phyloP scores from a whole-genome alignment of 2,113 vertebrate species.

The Austrofundulus limnaeus region DNA sequence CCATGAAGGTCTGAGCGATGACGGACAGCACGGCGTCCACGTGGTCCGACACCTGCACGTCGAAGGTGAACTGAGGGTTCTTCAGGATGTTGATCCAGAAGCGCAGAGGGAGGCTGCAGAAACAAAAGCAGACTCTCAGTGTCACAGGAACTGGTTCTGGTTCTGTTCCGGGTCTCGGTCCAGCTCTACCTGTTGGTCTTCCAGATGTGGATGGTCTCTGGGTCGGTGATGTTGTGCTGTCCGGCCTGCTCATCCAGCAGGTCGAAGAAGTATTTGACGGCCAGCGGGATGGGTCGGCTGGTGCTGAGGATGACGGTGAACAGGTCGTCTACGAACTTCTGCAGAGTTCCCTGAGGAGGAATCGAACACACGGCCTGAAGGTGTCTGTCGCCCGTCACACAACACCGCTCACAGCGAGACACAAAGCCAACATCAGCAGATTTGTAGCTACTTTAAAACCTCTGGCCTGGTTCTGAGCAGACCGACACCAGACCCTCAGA shows the following conservation, averaged over 20 bases:
- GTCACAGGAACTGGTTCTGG: neutral
- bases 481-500: no score
- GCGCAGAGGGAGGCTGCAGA: slow-evolving; percentile 87
- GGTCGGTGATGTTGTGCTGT: slow-evolving; percentile 88
- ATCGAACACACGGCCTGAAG: neutral
- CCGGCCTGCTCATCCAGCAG: slow-evolving; percentile 92
- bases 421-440: no score
- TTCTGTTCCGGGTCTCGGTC: neutral
- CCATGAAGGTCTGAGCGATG: slow-evolving; percentile 98
- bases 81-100: slow-evolving; percentile 99
- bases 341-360: slow-evolving; percentile 87
- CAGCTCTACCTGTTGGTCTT: slow-evolving; percentile 93
- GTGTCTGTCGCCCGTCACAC: neutral
- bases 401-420: neutral
- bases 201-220: slow-evolving; percentile 98
- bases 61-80: slow-evolving; percentile 97
- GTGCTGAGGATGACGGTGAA: slow-evolving; percentile 97
- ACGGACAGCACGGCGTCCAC: slow-evolving; percentile 94
- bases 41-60: slow-evolving; percentile 93
- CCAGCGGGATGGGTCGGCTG: slow-evolving; percentile 90
- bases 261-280: slow-evolving; percentile 98
- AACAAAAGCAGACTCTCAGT: neutral
- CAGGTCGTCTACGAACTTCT: slow-evolving; percentile 97
- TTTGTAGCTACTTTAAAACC: no score
- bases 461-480: no score